Conservation (phyloP, 2,113 vertebrate genomes). For the Sphyrna mokarran region DNA sequence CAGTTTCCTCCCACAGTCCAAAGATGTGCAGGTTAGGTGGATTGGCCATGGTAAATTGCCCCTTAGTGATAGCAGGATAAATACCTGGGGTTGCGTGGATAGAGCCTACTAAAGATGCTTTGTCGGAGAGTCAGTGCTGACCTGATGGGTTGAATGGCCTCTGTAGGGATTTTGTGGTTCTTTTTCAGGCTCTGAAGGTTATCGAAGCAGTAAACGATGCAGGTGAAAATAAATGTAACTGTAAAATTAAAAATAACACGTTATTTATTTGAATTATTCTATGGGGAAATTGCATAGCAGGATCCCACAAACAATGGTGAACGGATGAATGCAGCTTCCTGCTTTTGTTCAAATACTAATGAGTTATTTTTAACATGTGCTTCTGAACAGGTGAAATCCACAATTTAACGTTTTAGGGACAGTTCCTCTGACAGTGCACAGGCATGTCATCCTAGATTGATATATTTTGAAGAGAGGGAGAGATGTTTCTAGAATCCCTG, state of each 20-base stretch:
- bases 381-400: background rate
- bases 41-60: too few species aligned
- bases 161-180: background rate
- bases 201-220: background rate
- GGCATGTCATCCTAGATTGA: background rate
- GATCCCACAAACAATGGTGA: background rate
- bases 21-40: too few species aligned
- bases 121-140: too few species aligned
- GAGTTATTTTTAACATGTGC: background rate
- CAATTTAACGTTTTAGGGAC: background rate
- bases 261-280: background rate
- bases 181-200: background rate
- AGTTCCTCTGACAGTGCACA: background rate
- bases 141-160: too few species aligned
- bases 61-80: too few species aligned
- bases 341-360: background rate
- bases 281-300: background rate
- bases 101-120: too few species aligned
- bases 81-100: too few species aligned
- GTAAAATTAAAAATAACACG: background rate
- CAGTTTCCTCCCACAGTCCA: too few species aligned
- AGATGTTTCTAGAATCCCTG: too few species aligned
- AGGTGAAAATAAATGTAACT: background rate
- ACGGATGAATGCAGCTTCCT: background rate
- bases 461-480: background rate